Conservation (phyloP, 2,113 vertebrate species). For the Misgurnus mizolepis region DNA sequence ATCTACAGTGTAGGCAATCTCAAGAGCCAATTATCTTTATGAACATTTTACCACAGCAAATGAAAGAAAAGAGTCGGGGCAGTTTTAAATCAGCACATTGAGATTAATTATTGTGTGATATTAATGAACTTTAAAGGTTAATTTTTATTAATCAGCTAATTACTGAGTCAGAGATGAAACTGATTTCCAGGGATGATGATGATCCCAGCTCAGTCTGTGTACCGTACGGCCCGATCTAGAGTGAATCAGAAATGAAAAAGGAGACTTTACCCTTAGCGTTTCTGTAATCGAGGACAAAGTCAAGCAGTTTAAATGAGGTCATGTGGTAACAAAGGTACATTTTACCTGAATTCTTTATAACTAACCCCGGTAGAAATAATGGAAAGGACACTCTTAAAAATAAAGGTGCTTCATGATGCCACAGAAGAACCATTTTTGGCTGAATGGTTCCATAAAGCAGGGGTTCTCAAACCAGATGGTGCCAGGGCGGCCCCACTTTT, state of each 20-base stretch:
- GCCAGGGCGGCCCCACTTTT: too few relatives aligned
- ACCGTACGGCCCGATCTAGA: slow-evolving; percentile 20
- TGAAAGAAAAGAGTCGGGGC: not conserved
- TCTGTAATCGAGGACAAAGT: slow-evolving; percentile 20
- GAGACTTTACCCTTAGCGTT: not conserved
- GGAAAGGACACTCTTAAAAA: too few relatives aligned
- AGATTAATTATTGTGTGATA: slow-evolving; percentile 36
- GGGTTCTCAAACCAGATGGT: too few relatives aligned
- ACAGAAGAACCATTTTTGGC: too few relatives aligned
- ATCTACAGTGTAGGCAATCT: slow-evolving; percentile 14
- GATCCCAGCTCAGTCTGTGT: slow-evolving; percentile 24
- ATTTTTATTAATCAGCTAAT: slow-evolving; percentile 40
- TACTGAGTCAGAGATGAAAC: slow-evolving; percentile 16
- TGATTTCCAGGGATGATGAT: slow-evolving; percentile 21
- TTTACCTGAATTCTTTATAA: not conserved
- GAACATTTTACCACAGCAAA: slow-evolving; percentile 13
- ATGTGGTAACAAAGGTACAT: not conserved
- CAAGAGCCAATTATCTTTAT: slow-evolving; percentile 32
- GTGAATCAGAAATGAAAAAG: slow-evolving; percentile 1
- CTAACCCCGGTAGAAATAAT: not conserved
- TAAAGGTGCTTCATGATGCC: too few relatives aligned
- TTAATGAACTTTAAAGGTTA: slow-evolving; percentile 38
- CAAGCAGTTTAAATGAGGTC: not conserved
- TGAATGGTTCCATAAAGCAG: too few relatives aligned
- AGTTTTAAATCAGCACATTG: slow-evolving; percentile 39